Evolutionary conservation across 2,797 vertebrate genomes (phyloP), one percentile per base, ranked within the genome.

Genomic region (Anisognathus igniventris): DNA sequence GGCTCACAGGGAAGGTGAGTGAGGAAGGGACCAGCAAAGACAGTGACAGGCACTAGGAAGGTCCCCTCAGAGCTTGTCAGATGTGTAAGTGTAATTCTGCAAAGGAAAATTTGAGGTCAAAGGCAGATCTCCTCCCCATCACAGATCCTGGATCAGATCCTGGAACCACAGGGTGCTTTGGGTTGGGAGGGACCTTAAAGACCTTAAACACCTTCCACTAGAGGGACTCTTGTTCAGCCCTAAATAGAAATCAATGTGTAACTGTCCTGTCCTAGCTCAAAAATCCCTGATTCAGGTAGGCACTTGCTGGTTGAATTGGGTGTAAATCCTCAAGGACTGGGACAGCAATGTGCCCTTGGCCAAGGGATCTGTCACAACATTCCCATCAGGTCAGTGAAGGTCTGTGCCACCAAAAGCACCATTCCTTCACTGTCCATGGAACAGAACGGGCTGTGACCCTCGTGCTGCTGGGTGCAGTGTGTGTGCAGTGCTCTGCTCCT

Each of bases 391-490:
- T 72, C 35, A 27, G 4, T 16, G 56, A 27, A 60, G 71, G 4
- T 73, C 73, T 48, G n/a, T 30, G 20, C 45, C 31, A 25, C 31
- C 40, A 48, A 11, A 42, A 50, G 12, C 2, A 2, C 37, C 37
- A 2, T 48, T 72, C 33, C 19, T 21, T 23, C 39, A 21, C 20
- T 37, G 17, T 8, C 16, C 58, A 30, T 10, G 57, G 18, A 39
- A 1, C 18, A 9, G 42, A n/a, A 7, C 0, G 0, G 54, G 33
- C 65, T 35, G 37, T 60, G 70, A 8, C 15, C 7, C 12, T 7
- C 1, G 1, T 56, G 58, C 48, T 90, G 81, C 61, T 42, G 39
- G 13, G 8, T 28, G 10, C 28, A 0, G 9, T 18, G 5, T 18
- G 5, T 20, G 22, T 23, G 35, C 45, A 33, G 8, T 8, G 35